Percentiles rank a stretch among this genome's conserved stretches.
Conservation (phyloP, 2,888 invertebrate species). For the Ypsolopha scabrella region DNA sequence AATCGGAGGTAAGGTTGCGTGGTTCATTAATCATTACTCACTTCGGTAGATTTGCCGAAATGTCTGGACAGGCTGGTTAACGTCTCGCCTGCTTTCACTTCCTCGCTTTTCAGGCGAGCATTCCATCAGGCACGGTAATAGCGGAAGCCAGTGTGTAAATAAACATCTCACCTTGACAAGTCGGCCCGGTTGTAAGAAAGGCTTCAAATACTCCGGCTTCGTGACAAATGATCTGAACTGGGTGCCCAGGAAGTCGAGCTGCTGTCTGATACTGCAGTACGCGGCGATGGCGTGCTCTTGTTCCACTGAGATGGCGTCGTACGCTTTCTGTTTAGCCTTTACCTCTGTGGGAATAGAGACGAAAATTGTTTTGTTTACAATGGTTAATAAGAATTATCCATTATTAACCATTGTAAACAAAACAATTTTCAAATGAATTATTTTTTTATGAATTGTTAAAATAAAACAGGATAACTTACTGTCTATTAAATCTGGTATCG, state of each 20-base stretch:
- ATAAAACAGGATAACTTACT: constrained; percentile 65
- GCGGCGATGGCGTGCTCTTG: constrained; percentile 82
- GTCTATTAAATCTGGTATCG: constrained; percentile 90
- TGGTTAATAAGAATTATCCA: no score
- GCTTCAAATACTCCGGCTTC: constrained; percentile 88
- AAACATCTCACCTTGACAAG: constrained; percentile 80
- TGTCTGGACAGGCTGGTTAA: no score
- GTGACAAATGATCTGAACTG: constrained; percentile 86
- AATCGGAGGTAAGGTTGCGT: no score
- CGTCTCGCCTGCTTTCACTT: no score
- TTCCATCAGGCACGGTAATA: no score
- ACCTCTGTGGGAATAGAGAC: constrained; percentile 59
- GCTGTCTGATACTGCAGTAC: constrained; percentile 88
- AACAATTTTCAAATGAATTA: not conserved
- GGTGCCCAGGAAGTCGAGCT: constrained; percentile 78
- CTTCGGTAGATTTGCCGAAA: no score
- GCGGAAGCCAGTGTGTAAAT: no score
- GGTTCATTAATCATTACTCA: no score
- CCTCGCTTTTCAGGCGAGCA: no score
- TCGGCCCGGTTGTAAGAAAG: constrained; percentile 95
- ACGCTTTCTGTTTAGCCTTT: constrained; percentile 74
- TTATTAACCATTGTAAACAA: constrained; percentile 3
- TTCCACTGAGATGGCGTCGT: constrained; percentile 73
- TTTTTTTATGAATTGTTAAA: not conserved
- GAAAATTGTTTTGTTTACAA: not conserved